Percentiles rank a stretch among this genome's conserved stretches.
Evolutionary conservation across 2,797 vertebrate species (phyloP).

Genomic region (Yasuhikotakia modesta): DNA sequence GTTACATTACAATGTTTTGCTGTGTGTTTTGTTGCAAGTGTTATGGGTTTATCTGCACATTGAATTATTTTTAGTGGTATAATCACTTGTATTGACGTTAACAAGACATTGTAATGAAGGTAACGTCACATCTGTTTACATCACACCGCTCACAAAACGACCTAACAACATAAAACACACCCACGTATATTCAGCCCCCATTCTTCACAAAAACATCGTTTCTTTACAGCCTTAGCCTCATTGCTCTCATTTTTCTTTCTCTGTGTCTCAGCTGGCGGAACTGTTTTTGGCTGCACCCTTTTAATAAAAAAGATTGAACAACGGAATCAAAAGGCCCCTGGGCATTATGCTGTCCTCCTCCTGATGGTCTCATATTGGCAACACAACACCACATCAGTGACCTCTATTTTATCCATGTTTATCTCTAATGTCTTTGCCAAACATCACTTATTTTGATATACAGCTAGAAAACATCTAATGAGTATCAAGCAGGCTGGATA

Average conservation of each 20-base stretch:
- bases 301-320: conserved; percentile 68
- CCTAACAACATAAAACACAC: neutral
- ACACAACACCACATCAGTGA: neutral
- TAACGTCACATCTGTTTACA: neutral
- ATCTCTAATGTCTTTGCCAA: neutral
- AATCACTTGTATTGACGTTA: neutral
- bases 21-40: neutral
- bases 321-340: conserved; percentile 53
- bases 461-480: neutral
- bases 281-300: conserved; percentile 68
- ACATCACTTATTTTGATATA: conserved; percentile 10
- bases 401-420: neutral
- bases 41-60: neutral
- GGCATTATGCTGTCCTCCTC: conserved; percentile 21
- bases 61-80: neutral
- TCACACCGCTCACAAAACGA: neutral
- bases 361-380: conserved; percentile 14
- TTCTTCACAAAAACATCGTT: neutral
- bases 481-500: neutral
- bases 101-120: neutral
- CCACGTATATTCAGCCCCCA: neutral
- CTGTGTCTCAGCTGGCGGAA: conserved; percentile 67
- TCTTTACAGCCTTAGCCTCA: neutral
- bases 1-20: neutral
- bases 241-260: conserved; percentile 43